Evolutionary conservation across 2,113 vertebrate species (phyloP).

Genomic region (Atractosteus spatula): DNA sequence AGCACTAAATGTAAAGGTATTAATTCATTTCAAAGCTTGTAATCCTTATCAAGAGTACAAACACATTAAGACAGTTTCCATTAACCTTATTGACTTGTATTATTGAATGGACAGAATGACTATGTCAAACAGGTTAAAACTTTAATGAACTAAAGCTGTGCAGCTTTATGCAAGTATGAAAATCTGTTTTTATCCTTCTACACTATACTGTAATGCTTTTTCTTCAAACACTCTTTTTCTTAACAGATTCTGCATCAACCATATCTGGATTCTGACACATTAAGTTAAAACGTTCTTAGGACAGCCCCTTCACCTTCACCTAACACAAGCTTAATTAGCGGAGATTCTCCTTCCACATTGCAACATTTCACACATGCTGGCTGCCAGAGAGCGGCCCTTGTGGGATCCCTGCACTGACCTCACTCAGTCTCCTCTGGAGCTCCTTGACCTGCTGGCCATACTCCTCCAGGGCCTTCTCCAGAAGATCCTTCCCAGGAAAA

Average conservation of each 20-base stretch:
- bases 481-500: slow-evolving; percentile 41
- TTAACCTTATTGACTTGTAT: too few relatives aligned
- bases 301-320: background rate
- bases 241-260: background rate
- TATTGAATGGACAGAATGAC: too few relatives aligned
- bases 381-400: slow-evolving; percentile 10
- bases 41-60: too few relatives aligned
- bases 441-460: slow-evolving; percentile 52
- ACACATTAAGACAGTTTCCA: too few relatives aligned
- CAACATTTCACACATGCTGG: background rate
- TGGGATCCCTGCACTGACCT: slow-evolving; percentile 46
- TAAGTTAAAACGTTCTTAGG: background rate
- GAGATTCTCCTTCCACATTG: background rate
- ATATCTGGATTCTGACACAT: background rate
- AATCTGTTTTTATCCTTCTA: too few relatives aligned
- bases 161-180: too few relatives aligned
- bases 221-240: background rate
- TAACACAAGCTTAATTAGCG: background rate
- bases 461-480: slow-evolving; percentile 53
- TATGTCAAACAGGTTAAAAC: too few relatives aligned
- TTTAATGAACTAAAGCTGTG: too few relatives aligned
- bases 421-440: slow-evolving; percentile 52
- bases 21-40: too few relatives aligned
- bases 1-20: too few relatives aligned
- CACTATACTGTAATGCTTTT: too few relatives aligned